Conservation (phyloP, 2,797 vertebrate genomes). For the Coregonus suidteri region DNA sequence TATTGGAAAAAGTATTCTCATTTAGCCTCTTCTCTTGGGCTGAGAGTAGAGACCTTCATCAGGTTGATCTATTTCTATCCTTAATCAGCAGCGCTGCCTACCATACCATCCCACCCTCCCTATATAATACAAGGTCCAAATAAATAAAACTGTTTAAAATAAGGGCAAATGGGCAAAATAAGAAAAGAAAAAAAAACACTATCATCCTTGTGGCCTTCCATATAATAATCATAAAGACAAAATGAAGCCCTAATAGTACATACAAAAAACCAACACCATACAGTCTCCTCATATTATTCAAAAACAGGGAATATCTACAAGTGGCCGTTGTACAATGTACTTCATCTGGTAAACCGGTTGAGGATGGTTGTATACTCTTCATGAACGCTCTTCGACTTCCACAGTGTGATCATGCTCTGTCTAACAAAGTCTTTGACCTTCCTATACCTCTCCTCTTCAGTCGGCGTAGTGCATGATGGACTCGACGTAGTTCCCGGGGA, state of each 20-base stretch:
- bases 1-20: background rate
- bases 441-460: slow-evolving; percentile 64
- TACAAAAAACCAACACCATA: slow-evolving; percentile 47
- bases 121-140: slow-evolving; percentile 54
- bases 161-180: slow-evolving; percentile 61
- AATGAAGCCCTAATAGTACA: slow-evolving; percentile 54
- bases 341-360: slow-evolving; percentile 54
- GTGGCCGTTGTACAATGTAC: slow-evolving; percentile 74
- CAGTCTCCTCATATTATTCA: slow-evolving; percentile 19
- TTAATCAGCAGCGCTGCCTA: slow-evolving; percentile 35
- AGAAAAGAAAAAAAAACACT: slow-evolving; percentile 58
- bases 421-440: slow-evolving; percentile 68
- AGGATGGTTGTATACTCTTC: slow-evolving; percentile 36
- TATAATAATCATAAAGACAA: slow-evolving; percentile 69
- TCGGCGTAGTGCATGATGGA: slow-evolving; percentile 99
- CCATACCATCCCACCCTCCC: slow-evolving; percentile 44
- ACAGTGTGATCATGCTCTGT: slow-evolving; percentile 63
- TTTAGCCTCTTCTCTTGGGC: slow-evolving; percentile 1
- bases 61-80: background rate
- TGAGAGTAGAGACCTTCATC: slow-evolving; percentile 11
- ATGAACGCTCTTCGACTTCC: slow-evolving; percentile 24
- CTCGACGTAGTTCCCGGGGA: slow-evolving; percentile 98
- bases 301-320: slow-evolving; percentile 54
- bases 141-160: slow-evolving; percentile 62
- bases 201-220: slow-evolving; percentile 62